These are phyloP conservation scores for Nephrocerus scutellatus DNA, from an alignment of 2,888 invertebrate species.

Conservation along the genomic window DNA sequence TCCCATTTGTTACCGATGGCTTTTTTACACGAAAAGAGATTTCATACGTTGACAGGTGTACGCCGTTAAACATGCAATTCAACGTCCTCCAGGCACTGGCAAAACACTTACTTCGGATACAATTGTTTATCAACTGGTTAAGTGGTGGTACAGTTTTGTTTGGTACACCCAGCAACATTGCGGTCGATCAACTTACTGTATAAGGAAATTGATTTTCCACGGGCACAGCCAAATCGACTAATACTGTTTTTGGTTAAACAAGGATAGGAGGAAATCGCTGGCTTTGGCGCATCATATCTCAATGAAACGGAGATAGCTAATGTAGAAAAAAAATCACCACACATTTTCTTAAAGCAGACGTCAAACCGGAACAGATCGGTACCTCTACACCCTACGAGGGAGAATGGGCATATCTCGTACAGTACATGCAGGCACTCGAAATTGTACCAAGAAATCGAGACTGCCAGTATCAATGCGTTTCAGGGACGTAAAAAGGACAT, in stretches of 20 bases:
- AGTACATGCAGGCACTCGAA: slow-evolving; percentile 98
- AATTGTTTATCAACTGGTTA: slow-evolving; percentile 95
- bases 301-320: slow-evolving; percentile 98
- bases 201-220: slow-evolving; percentile 98
- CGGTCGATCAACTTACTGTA: slow-evolving; percentile 97
- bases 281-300: slow-evolving; percentile 95
- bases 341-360: slow-evolving; percentile 85
- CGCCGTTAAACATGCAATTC: slow-evolving; percentile 96
- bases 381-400: slow-evolving; percentile 99
- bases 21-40: no score
- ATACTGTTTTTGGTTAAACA: slow-evolving; percentile 99
- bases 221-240: slow-evolving; percentile 93
- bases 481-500: slow-evolving; percentile 99
- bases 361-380: slow-evolving; percentile 96
- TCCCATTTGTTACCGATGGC: no score
- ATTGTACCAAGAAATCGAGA: slow-evolving; percentile 96
- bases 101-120: slow-evolving; percentile 99
- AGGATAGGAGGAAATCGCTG: slow-evolving; percentile 98
- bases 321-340: slow-evolving; percentile 94
- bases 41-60: slow-evolving; percentile 96
- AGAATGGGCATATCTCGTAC: slow-evolving; percentile 92
- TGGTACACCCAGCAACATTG: slow-evolving; percentile 98
- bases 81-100: slow-evolving; percentile 84
- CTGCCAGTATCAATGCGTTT: slow-evolving; percentile 98
- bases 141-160: slow-evolving; percentile 92